Evolutionary conservation across 2,797 vertebrate genomes (phyloP).

Genomic region (Siniperca undulata): DNA sequence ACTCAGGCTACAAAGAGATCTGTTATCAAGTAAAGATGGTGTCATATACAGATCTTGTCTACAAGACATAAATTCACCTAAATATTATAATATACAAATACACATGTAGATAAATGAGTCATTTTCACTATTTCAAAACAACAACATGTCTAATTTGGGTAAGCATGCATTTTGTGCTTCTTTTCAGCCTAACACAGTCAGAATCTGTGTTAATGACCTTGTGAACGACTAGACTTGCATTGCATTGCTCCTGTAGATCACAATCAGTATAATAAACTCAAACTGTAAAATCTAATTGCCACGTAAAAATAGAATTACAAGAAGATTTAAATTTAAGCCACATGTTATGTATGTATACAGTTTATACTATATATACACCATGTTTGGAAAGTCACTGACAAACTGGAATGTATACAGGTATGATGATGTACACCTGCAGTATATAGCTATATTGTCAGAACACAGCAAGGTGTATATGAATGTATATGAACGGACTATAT

Average conservation of each 20-base stretch:
- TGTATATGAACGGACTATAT: not conserved
- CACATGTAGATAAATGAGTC: not conserved
- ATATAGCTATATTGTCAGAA: not conserved
- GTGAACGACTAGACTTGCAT: not conserved
- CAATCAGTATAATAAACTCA: not conserved
- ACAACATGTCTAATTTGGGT: not conserved
- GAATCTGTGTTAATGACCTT: constrained; percentile 17
- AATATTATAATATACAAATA: constrained; percentile 1
- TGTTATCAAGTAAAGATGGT: not conserved
- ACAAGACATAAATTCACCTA: not conserved
- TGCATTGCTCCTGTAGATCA: not conserved
- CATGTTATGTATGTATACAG: not conserved
- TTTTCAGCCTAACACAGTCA: constrained; percentile 2
- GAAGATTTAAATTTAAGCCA: not conserved
- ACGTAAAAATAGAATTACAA: not conserved
- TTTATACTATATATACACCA: not conserved
- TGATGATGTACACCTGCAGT: not conserved
- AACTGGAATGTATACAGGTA: not conserved
- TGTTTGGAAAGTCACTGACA: constrained; percentile 3
- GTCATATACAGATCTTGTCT: not conserved
- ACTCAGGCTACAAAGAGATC: not conserved
- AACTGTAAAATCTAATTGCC: not conserved
- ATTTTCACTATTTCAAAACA: not conserved
- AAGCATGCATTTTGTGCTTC: not conserved
- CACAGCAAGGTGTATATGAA: not conserved